A percentile compares a stretch with the other conserved stretches of the same genome.
These are phyloP conservation scores for Salvelinus fontinalis DNA, from an alignment of 2,113 vertebrate species.

Conservation along the genomic window DNA sequence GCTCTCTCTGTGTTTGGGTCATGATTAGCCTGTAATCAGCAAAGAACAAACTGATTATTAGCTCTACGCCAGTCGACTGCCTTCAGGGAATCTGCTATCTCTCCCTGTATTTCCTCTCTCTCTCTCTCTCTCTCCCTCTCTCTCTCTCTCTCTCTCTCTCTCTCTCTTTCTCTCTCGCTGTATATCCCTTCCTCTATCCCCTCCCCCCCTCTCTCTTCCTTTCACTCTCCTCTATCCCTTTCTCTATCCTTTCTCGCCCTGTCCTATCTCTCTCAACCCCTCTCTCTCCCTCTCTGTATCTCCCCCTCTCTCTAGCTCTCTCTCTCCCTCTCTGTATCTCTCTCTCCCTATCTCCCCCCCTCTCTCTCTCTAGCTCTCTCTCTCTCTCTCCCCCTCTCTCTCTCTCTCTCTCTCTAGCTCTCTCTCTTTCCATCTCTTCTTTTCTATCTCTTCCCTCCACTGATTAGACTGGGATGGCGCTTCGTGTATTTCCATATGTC, in stretches of 20 bases:
- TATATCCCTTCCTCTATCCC: background rate
- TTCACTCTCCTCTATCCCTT: background rate
- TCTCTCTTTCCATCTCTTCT: background rate
- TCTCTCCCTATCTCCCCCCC: background rate
- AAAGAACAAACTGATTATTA: conserved; percentile 94
- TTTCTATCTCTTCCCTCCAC: conserved; percentile 31
- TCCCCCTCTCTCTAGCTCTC: background rate
- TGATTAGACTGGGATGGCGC: conserved; percentile 82
- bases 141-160: conserved; percentile 16
- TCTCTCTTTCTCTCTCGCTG: conserved; percentile 15
- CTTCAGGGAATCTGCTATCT: conserved; percentile 83
- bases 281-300: background rate
- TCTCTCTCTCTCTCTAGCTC: background rate
- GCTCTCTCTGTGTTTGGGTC: conserved; percentile 78
- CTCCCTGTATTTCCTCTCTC: conserved; percentile 16
- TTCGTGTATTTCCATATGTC: conserved; percentile 78
- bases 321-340: background rate
- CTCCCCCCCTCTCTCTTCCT: background rate
- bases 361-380: background rate
- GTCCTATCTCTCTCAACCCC: conserved; percentile 59
- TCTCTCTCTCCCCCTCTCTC: conserved; percentile 52
- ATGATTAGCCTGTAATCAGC: conserved; percentile 94
- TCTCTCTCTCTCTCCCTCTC: background rate
- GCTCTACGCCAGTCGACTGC: conserved; percentile 81
- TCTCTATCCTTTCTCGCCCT: conserved; percentile 25